These are phyloP conservation scores for Caenorhabditis sulstoni DNA, from an alignment of 2,888 invertebrate species.

Conservation along the genomic window DNA sequence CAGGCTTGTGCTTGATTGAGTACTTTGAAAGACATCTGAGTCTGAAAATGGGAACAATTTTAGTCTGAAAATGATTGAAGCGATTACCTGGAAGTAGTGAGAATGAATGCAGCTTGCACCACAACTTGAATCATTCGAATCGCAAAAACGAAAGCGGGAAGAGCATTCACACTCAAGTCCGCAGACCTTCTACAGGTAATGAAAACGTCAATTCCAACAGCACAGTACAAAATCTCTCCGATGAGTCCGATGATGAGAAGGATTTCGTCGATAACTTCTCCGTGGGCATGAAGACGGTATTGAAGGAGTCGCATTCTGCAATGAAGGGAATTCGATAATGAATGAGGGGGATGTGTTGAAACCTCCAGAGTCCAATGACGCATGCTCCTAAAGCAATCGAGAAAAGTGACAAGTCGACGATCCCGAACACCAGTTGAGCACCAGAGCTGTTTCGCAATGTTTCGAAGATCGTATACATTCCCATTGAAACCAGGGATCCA, in stretches of 20 bases:
- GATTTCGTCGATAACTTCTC: slow-evolving; percentile 79
- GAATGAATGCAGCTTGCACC: slow-evolving; percentile 78
- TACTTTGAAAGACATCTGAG: slow-evolving; percentile 63
- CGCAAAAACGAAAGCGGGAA: slow-evolving; percentile 72
- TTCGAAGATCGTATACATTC: slow-evolving; percentile 77
- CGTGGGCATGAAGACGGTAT: slow-evolving; percentile 73
- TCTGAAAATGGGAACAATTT: slow-evolving; percentile 31
- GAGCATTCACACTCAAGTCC: slow-evolving; percentile 47
- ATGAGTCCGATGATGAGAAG: slow-evolving; percentile 76
- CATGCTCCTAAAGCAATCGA: slow-evolving; percentile 73
- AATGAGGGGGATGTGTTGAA: too few species aligned
- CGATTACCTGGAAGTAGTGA: slow-evolving; percentile 68
- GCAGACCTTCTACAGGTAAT: slow-evolving; percentile 54
- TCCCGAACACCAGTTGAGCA: slow-evolving; percentile 75
- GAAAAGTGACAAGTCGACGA: slow-evolving; percentile 77
- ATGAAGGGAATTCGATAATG: not conserved
- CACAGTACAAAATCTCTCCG: slow-evolving; percentile 77
- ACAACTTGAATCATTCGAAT: slow-evolving; percentile 77
- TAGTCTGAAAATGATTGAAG: not conserved
- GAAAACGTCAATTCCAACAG: slow-evolving; percentile 66
- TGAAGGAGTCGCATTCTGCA: slow-evolving; percentile 76
- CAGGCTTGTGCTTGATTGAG: slow-evolving; percentile 69
- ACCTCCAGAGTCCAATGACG: slow-evolving; percentile 75
- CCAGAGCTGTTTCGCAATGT: slow-evolving; percentile 65
- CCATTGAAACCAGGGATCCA: slow-evolving; percentile 76